Base-by-base conservation (phyloP, 1,140 invertebrate genomes). In the Coptotermes formosanus region DNA sequence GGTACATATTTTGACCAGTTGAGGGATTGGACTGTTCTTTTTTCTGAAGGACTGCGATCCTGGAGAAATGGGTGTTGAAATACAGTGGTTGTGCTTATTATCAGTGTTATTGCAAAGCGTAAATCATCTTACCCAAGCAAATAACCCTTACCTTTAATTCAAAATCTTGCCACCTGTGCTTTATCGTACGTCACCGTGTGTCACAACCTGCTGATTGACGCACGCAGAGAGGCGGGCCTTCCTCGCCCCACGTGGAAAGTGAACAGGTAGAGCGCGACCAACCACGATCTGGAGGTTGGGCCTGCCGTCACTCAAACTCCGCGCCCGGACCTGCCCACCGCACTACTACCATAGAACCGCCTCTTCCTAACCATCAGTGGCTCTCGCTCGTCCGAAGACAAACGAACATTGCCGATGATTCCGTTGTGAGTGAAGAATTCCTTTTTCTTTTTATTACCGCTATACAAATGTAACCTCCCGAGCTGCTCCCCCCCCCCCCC, bases 391-490 rank as follows among this genome's bases (percentile, higher is more conserved):
- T 75, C 25, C 64, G 64, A 75, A 75, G 64, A 75, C 9, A 30
- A 8, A 75, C 64, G 64, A 75, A 75, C 64, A 30, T 75, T 30
- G 64, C 64, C 64, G 64, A 75, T 6, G n/a, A 25, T 75, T n/a
- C 64, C 64, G n/a, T 75, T 75, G n/a, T 75, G n/a, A 16, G 64
- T 75, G 64, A 75, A n/a, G 64, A 75, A 75, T 75, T 75, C 25
- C 6, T 75, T n/a, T 75, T 75, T 75, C 11, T 38, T 75, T 75
- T 30, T 75, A 75, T 75, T 75, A 75, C n/a, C 25, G 64, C 64
- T 75, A 75, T 75, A 75, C 64, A 75, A 75, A 75, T 75, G 64
- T 75, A 30, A 75, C 64, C 64, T 75, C 64, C 64, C 64, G n/a
- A 75, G 25, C 25, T 2, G 7, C 64, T 16, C 64, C 64, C n/a